phyloP scores from a whole-genome alignment of 2,797 vertebrate species.

The Ispidina picta region DNA sequence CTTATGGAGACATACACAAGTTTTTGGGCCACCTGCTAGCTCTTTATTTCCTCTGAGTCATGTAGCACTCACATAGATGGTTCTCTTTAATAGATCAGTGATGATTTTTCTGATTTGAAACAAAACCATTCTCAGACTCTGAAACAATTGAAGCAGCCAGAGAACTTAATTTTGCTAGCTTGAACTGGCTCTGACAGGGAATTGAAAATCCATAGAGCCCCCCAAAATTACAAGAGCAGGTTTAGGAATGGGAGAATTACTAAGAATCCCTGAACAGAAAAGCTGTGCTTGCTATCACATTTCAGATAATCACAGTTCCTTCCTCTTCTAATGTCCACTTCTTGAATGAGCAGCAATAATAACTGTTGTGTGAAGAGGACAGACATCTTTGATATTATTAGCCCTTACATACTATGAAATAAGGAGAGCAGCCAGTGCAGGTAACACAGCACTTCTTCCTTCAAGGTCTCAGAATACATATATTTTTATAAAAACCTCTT shows the following conservation, averaged over 20 bases:
- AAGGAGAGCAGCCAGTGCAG: neutral
- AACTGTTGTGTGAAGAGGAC: neutral
- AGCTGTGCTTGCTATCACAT: neutral
- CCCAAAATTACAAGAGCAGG: neutral
- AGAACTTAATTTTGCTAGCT: neutral
- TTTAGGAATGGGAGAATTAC: neutral
- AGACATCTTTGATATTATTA: neutral
- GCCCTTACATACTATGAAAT: neutral
- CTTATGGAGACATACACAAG: neutral
- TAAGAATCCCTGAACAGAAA: conserved; percentile 29
- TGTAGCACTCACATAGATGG: neutral
- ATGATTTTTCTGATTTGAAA: conserved; percentile 44
- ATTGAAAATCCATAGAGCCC: neutral
- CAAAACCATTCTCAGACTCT: neutral
- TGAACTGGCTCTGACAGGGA: neutral
- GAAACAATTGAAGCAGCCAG: neutral
- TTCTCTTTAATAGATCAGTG: neutral
- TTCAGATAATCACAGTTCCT: conserved; percentile 16
- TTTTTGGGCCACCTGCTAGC: conserved; percentile 24
- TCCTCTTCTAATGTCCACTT: neutral
- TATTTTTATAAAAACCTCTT: neutral
- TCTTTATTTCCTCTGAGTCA: conserved; percentile 26
- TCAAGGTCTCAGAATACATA: neutral
- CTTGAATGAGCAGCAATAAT: neutral
- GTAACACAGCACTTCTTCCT: neutral